Percentiles rank a stretch among this genome's conserved stretches.
These are phyloP conservation scores for Silurus lanzhouensis DNA, from an alignment of 2,797 vertebrate genomes.

Conservation along the genomic window DNA sequence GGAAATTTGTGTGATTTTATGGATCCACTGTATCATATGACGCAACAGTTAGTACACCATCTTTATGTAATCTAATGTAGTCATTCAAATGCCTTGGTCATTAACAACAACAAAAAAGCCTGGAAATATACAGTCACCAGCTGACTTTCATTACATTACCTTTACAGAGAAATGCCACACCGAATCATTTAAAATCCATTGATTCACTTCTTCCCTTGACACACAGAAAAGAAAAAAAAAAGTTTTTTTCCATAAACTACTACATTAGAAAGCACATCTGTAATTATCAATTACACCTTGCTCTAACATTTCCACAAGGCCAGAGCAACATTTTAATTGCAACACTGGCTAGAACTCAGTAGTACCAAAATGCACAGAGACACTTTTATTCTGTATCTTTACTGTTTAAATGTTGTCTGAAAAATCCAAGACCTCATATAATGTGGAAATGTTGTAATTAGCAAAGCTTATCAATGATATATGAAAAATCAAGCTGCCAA, in stretches of 20 bases:
- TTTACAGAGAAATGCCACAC: conserved; percentile 25
- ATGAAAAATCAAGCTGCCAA: conserved; percentile 16
- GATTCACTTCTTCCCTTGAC: conserved; percentile 20
- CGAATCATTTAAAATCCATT: conserved; percentile 27
- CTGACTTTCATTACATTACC: conserved; percentile 14
- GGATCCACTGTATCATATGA: not conserved
- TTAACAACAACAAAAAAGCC: not conserved
- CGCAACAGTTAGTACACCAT: not conserved
- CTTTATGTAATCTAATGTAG: not conserved
- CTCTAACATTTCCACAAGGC: not conserved
- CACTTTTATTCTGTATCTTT: conserved; percentile 26
- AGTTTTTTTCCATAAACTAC: conserved; percentile 10
- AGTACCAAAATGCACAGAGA: conserved; percentile 25
- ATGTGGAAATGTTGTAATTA: conserved; percentile 1
- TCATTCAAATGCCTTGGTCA: not conserved
- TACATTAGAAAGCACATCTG: conserved; percentile 16
- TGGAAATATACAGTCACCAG: conserved; percentile 27
- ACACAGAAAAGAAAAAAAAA: conserved; percentile 13
- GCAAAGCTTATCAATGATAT: not conserved
- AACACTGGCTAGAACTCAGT: not conserved
- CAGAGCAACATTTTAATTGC: conserved; percentile 6
- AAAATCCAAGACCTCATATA: conserved; percentile 1
- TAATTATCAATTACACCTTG: not conserved
- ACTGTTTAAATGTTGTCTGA: conserved; percentile 22
- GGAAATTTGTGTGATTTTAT: conserved; percentile 4